Base-by-base conservation (phyloP, 2,888 invertebrate genomes). In the Leptothorax acervorum region DNA sequence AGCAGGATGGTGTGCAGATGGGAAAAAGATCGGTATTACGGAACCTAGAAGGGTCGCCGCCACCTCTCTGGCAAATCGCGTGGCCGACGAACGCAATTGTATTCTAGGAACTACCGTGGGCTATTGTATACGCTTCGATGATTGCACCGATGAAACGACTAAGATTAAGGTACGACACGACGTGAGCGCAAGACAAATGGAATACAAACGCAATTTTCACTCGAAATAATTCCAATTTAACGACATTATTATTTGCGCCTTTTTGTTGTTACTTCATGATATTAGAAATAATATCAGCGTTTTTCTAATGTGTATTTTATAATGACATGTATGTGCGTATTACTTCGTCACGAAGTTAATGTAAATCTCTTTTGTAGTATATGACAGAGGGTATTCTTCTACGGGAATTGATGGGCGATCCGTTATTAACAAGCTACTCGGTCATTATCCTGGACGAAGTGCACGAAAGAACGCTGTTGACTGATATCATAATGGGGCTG, bases 321-420 rank as follows among this genome's bases (percentile, higher is more conserved):
- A 23, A 48, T 51, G 31, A 60, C 12, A 35, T 35, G 12, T 75
- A 51, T 66, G 12, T 53, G 12, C 0, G 6, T 53, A 45, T 68
- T 42, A 63, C 5, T 39, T 31, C 3, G 6, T 78, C 31, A 23
- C 9, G 0, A 70, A 68, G 11, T 9, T 57, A 45, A 57, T 28
- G 51, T 81, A 31, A 28, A 57, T 86, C 71, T 82, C 85, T 83
- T 86, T 94, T 95, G 15, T 95, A 98, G 98, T 99, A 97, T 92
- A 97, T 99, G 97, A 99, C 99, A 0, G 99, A 99, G 95, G 99
- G 99, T 0, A 97, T 99, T 84, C 94, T 99, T 42, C 95, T 99
- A 2, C 96, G 99, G 31, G 99, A 99, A 95, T 98, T 99, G 96
- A 98, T 99, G 96, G 96, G 97, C 0, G 99, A 99, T 93, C 99